Base-by-base conservation (phyloP, 2,797 vertebrate species). In the Scarus forsteni region DNA sequence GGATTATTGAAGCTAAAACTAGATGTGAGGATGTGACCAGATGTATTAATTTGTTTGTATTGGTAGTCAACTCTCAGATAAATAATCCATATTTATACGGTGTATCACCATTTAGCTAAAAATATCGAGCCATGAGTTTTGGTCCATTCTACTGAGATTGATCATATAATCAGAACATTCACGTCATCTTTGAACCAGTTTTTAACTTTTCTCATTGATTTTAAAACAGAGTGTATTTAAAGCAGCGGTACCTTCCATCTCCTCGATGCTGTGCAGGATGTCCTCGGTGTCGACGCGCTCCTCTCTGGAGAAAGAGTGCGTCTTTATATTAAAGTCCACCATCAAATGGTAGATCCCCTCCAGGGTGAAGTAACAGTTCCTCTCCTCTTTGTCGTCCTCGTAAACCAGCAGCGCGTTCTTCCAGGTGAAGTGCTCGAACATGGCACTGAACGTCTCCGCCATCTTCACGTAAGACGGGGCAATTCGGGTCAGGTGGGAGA, bases 401-500 rank as follows among this genome's bases (percentile, higher is more conserved):
- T 93, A 98, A 38, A 98, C 83, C 55, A 99, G 93, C 44, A 95
- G 84, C 0, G 95, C 96, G 58, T 88, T 93, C 83, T 64, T 95
- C 98, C 97, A 99, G 52, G 90, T 83, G 93, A 97, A 97, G 87
- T 94, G 93, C 36, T 92, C 92, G 80, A 97, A 98, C 78, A 99
- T 94, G 18, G 95, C 94, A 6, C 89, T 88, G 92, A 99, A 96
- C 57, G 95, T 96, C 90, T 97, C 96, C 14, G 97, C 97, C 97
- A 99, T 97, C 77, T 99, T 98, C 87, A 95, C 91, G 90, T 99
- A 98, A 66, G 95, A 95, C 19, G 98, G 97, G 0, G 97, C 94
- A 62, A 98, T 95, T 72, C 98, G 96, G 34, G 97, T 98, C 70
- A 99, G 96, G 79, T 96, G 97, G 52, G 96, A 95, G 93, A 89